A percentile compares a stretch with the other conserved stretches of the same genome.
Evolutionary conservation across 2,797 vertebrate genomes (phyloP).

Genomic region (Lophius americanus): DNA sequence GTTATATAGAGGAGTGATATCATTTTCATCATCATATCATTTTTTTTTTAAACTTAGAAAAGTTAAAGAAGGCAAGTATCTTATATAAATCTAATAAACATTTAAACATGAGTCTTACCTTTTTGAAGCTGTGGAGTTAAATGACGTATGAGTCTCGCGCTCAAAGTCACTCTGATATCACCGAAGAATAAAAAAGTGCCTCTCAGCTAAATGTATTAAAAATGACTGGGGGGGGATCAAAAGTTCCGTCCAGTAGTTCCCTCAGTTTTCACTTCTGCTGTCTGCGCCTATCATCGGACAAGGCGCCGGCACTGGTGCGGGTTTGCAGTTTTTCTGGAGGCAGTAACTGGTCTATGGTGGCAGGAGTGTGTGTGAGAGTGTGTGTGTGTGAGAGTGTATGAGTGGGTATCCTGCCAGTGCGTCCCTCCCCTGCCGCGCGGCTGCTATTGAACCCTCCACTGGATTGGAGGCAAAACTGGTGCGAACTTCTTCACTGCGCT

Average conservation of each 20-base stretch:
- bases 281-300: slow-evolving; percentile 65
- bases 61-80: slow-evolving; percentile 17
- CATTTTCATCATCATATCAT: too few species aligned
- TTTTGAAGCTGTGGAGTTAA: slow-evolving; percentile 40
- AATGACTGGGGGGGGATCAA: slow-evolving; percentile 37
- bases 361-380: slow-evolving; percentile 60
- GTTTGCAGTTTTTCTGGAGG: slow-evolving; percentile 71
- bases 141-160: slow-evolving; percentile 43
- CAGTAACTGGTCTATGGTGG: slow-evolving; percentile 74
- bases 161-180: slow-evolving; percentile 36
- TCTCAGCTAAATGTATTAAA: slow-evolving; percentile 28
- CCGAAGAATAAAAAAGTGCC: slow-evolving; percentile 37
- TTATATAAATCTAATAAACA: too few species aligned
- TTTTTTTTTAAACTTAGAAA: slow-evolving; percentile 13
- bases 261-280: slow-evolving; percentile 59
- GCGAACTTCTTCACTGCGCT: slow-evolving; percentile 61
- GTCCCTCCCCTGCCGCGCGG: slow-evolving; percentile 80
- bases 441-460: slow-evolving; percentile 80
- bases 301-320: slow-evolving; percentile 66
- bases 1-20: slow-evolving; percentile 20
- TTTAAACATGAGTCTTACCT: slow-evolving; percentile 64
- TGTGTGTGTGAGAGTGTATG: slow-evolving; percentile 45
- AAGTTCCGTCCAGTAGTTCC: slow-evolving; percentile 74
- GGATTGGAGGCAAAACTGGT: slow-evolving; percentile 78
- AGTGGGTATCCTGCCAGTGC: slow-evolving; percentile 67